Conservation (phyloP, 2,113 vertebrate genomes). For the Centropus unirufus region DNA sequence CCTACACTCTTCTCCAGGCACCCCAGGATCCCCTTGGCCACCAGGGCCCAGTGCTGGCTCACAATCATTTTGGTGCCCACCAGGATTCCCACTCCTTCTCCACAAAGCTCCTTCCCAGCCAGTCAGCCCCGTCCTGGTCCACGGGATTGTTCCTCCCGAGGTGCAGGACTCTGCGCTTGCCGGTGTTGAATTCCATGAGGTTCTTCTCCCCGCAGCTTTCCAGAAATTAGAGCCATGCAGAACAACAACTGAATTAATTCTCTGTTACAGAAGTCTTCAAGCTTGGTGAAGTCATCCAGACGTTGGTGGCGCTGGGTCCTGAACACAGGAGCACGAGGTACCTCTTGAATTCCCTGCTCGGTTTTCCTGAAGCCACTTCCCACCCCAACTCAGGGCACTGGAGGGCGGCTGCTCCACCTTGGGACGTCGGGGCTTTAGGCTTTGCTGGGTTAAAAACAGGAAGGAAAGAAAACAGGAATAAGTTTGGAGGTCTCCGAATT, state of each 20-base stretch:
- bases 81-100: too few species aligned
- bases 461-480: too few species aligned
- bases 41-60: too few species aligned
- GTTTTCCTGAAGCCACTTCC: neutral
- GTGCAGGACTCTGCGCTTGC: too few species aligned
- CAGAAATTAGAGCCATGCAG: accelerated
- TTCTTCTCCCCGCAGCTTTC: too few species aligned
- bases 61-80: too few species aligned
- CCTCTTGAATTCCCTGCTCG: accelerated
- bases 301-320: accelerated
- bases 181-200: too few species aligned
- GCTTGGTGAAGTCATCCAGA: neutral
- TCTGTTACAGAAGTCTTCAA: neutral
- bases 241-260: neutral
- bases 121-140: too few species aligned
- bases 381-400: accelerated
- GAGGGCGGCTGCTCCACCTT: neutral
- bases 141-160: too few species aligned
- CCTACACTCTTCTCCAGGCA: too few species aligned
- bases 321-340: neutral
- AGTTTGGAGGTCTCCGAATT: neutral
- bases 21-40: too few species aligned
- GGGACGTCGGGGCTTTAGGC: accelerated
- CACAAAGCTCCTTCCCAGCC: too few species aligned
- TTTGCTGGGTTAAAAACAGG: neutral